Conservation (phyloP, 2,113 vertebrate species). For the Ageneiosus marmoratus region DNA sequence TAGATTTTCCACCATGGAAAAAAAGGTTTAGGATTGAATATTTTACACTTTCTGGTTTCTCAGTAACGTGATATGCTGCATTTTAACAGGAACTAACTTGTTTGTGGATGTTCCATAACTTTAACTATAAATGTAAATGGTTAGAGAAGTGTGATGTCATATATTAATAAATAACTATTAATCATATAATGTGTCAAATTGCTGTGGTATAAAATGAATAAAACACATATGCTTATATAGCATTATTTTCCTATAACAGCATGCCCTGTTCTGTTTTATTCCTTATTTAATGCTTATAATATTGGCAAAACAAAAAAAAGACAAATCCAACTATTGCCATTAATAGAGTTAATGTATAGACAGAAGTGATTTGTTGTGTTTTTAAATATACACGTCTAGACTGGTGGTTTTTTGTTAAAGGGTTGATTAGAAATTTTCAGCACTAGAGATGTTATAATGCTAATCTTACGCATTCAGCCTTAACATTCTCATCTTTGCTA, state of each 20-base stretch:
- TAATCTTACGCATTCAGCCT: not conserved
- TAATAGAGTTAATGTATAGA: not conserved
- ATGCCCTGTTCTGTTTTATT: not conserved
- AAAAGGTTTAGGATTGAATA: not conserved
- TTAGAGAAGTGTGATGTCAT: not conserved
- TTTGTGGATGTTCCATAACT: too few species aligned
- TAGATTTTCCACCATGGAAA: not conserved
- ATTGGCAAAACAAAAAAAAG: not conserved
- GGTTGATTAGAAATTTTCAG: not conserved
- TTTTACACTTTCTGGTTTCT: not conserved
- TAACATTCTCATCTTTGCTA: not conserved
- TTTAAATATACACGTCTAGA: not conserved
- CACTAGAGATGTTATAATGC: not conserved
- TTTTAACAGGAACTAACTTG: too few species aligned
- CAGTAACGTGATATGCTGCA: not conserved
- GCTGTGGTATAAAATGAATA: not conserved
- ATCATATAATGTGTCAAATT: not conserved
- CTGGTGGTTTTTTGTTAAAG: not conserved
- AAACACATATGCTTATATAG: not conserved
- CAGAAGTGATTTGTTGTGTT: not conserved
- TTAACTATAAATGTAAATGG: not conserved
- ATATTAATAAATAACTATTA: too few species aligned
- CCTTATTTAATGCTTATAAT: not conserved
- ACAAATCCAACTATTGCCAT: not conserved
- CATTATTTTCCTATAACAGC: not conserved